Evolutionary conservation across 2,113 vertebrate species (phyloP), one percentile per base, ranked within the genome.

Genomic region (Columba janthina): DNA sequence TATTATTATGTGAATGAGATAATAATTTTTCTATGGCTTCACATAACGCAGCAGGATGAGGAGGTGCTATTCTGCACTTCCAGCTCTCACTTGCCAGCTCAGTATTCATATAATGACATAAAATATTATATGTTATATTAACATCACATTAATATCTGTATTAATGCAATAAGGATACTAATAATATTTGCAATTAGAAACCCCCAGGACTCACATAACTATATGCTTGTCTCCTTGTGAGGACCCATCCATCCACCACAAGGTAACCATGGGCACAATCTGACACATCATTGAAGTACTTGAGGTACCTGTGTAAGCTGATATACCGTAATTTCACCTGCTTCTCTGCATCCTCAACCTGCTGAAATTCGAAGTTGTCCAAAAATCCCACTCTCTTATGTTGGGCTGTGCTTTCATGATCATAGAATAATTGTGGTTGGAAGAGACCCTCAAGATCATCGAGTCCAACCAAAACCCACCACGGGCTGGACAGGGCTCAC

Each of bases 1-100:
- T 70, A 74, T 88, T 93, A 89, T 89, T 79, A 88, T 57, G 62
- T 79, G 88, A 94, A 88, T 61, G 56, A 86, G 64, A 85, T 53
- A 69, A 88, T 70, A 62, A 87, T 72, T 94, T 92, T 94, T 57
- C 38, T 81, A 32, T 61, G 53, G 38, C 61, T 56, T 93, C 92
- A 79, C 61, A 64, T 74, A 88, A 74, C 40, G 53, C 6, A 85
- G 79, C n/a, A 71, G 73, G 48, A 64, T 67, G 53, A 78, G 61
- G 54, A 90, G 51, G 65, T 92, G 88, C 29, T 78, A 71, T 86
- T 69, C 87, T 67, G 60, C 58, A 42, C 60, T 85, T 64, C 31
- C 90, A 92, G 67, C 28, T 83, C 78, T 88, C 54, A 70, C n/a
- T 80, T 87, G 71, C 85, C 60, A 77, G 40, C 75, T 90, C 73